A percentile compares a stretch with the other conserved stretches of the same genome.
phyloP scores from a whole-genome alignment of 92 coral and sea anemone genomes.

The Parazoanthus darwini region DNA sequence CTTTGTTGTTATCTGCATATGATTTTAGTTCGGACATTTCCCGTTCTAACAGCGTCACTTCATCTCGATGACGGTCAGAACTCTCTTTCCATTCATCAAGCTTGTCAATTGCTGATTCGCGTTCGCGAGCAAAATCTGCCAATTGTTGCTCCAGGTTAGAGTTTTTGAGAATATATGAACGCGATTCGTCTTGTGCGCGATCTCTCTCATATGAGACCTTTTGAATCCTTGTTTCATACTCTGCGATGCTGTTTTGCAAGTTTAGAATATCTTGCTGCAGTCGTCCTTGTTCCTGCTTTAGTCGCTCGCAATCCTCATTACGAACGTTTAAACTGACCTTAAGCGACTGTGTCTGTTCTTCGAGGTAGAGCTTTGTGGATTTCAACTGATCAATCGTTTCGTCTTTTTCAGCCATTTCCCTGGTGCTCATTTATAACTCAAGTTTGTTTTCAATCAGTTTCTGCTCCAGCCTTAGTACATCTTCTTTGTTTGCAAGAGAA shows the following conservation, averaged over 20 bases:
- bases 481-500: constrained; percentile 72
- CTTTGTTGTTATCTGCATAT: constrained; percentile 46
- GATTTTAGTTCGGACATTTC: constrained; percentile 70
- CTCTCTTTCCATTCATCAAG: constrained; percentile 82
- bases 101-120: constrained; percentile 60
- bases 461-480: constrained; percentile 86
- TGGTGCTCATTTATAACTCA: constrained; percentile 64
- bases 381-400: constrained; percentile 73
- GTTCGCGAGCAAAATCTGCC: constrained; percentile 75
- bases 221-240: constrained; percentile 73
- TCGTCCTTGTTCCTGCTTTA: constrained; percentile 82
- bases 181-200: constrained; percentile 76
- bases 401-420: constrained; percentile 83
- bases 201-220: constrained; percentile 76
- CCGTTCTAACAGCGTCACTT: constrained; percentile 57
- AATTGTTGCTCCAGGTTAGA: constrained; percentile 71
- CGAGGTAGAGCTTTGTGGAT: constrained; percentile 77
- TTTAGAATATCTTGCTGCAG: constrained; percentile 83
- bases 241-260: constrained; percentile 63
- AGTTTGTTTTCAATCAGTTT: constrained; percentile 82
- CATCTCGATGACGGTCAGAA: constrained; percentile 62
- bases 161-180: constrained; percentile 60
- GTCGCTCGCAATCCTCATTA: constrained; percentile 83
- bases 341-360: constrained; percentile 82
- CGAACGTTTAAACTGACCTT: constrained; percentile 71